Base-by-base conservation (phyloP, 1,140 invertebrate genomes). In the Periplaneta americana region DNA sequence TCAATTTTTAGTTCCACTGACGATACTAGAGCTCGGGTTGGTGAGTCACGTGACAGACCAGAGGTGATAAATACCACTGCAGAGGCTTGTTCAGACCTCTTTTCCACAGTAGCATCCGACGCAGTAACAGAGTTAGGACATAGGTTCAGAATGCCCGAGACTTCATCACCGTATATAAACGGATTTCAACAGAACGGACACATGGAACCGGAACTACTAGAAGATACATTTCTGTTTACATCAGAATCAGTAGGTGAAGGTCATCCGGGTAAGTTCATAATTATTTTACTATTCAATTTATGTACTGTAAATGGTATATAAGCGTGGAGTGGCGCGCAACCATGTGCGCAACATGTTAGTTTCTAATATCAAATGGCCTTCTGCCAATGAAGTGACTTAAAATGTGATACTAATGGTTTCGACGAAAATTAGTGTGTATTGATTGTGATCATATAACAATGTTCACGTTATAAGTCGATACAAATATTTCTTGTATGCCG, bases 211-310 rank as follows among this genome's bases (percentile, higher is more conserved):
- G 95, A 96, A 86, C 92, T 95, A 87, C 93, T 94, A 86, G 94
- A 96, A 88, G 95, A 96, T 85, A 93, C 94, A 85, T 99, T 99
- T 89, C 92, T 99, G 36, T 99, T 99, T 89, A 99, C 98, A 76
- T 99, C 98, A 33, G 98, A 99, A 91, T 99, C 98, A 78, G 98
- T 99, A 80, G 98, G 98, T 85, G 98, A 99, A 91, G 98, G 98
- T 85, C 98, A 99, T 91, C 98, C 98, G 91, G 95, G 95, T 96
- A 90, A 91, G 90, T 90, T 86, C 10, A 36, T 28, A 66, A 66
- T 66, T 66, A n/a, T n/a, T 28, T 66, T 9, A 36, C 66, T 80
- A 84, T 84, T 83, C 75, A 82, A 75, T 80, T 81, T 84, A 81
- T 82, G 78, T 84, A 34, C 35, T 80, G 32, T 76, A 77, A 79